phyloP scores from a whole-genome alignment of 2,113 vertebrate genomes.

The Dinomys branickii region DNA sequence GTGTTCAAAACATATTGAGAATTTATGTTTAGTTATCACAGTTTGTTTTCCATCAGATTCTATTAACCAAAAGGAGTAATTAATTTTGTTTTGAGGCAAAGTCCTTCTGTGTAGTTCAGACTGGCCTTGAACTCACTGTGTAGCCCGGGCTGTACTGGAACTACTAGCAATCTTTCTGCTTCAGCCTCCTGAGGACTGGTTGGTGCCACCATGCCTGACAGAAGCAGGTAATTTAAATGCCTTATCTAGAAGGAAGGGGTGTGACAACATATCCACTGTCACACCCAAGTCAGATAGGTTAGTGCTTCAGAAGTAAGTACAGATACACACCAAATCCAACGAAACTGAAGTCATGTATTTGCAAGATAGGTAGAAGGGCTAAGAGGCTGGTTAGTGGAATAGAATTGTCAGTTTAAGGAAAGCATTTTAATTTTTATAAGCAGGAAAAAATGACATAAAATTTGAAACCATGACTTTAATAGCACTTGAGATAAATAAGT shows the following conservation, averaged over 20 bases:
- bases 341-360: neutral
- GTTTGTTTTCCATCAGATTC: conserved; percentile 18
- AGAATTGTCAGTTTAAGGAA: neutral
- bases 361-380: neutral
- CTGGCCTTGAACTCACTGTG: neutral
- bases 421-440: conserved; percentile 14
- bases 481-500: neutral
- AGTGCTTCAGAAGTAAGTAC: neutral
- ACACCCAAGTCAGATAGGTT: neutral
- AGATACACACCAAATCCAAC: neutral
- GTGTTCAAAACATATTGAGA: neutral
- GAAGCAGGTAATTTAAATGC: conserved; percentile 2
- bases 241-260: neutral
- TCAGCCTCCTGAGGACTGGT: neutral
- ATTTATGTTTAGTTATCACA: neutral
- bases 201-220: neutral
- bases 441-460: neutral
- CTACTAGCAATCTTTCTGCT: neutral
- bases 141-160: neutral
- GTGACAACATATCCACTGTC: neutral
- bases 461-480: conserved; percentile 7
- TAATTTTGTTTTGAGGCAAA: neutral
- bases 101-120: neutral
- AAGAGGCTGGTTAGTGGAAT: neutral
- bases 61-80: conserved; percentile 15